Conservation (phyloP, 1,140 invertebrate species). For the Papilio helenus region DNA sequence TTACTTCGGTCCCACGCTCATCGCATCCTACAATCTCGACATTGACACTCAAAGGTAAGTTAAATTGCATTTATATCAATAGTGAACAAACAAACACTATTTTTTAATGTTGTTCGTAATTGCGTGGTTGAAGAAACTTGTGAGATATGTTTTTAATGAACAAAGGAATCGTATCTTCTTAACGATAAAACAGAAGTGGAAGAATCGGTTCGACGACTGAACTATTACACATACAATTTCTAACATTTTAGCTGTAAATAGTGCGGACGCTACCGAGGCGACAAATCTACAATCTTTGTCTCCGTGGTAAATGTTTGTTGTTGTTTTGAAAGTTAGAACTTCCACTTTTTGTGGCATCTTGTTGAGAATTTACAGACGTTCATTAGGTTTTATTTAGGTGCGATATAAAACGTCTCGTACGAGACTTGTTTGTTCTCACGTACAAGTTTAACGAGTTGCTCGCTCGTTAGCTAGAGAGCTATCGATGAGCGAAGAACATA, state of each 20-base stretch:
- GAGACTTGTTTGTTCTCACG: constrained; percentile 39
- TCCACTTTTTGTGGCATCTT: neutral
- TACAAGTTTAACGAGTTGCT: constrained; percentile 38
- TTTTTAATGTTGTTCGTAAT: constrained; percentile 22
- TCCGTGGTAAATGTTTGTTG: neutral
- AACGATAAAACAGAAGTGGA: too few relatives aligned
- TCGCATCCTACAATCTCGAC: constrained; percentile 88
- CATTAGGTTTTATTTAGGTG: constrained; percentile 35
- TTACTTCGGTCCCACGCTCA: constrained; percentile 86
- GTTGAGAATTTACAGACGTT: constrained; percentile 29
- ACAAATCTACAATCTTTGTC: constrained; percentile 3
- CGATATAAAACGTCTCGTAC: constrained; percentile 36
- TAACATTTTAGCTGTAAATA: neutral
- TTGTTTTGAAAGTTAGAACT: neutral
- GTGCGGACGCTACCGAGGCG: neutral
- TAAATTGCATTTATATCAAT: constrained; percentile 10
- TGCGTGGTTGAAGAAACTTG: neutral
- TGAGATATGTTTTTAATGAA: too few relatives aligned
- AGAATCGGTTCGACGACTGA: too few relatives aligned
- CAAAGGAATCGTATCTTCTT: too few relatives aligned
- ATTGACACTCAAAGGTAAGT: constrained; percentile 87
- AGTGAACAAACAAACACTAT: neutral
- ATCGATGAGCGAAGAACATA: constrained; percentile 33
- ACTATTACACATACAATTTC: too few relatives aligned
- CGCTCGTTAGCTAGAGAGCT: constrained; percentile 34